Percentiles rank a stretch among this genome's conserved stretches.
These are phyloP conservation scores for Parnassius glacialis DNA, from an alignment of 2,888 invertebrate genomes.

Conservation along the genomic window DNA sequence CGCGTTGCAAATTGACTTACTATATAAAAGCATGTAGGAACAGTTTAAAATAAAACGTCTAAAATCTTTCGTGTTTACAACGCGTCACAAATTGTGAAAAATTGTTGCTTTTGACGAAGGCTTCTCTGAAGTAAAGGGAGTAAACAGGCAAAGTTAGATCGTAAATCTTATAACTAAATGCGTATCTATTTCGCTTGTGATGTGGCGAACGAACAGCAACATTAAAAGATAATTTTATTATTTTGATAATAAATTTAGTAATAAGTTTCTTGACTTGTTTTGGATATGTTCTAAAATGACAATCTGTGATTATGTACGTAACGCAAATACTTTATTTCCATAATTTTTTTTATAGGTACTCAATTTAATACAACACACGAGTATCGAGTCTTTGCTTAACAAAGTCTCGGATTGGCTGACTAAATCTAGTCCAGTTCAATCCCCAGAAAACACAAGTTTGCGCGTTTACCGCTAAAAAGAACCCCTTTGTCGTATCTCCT, in stretches of 20 bases:
- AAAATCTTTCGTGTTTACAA: slow-evolving; percentile 39
- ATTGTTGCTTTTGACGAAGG: slow-evolving; percentile 39
- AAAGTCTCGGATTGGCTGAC: too few relatives aligned
- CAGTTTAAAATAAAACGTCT: background rate
- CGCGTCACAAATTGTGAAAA: slow-evolving; percentile 50
- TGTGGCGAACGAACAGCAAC: slow-evolving; percentile 38
- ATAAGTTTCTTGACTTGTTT: slow-evolving; percentile 1
- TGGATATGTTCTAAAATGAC: background rate
- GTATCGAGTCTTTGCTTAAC: too few relatives aligned
- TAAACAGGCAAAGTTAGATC: slow-evolving; percentile 41
- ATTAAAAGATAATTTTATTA: slow-evolving; percentile 39
- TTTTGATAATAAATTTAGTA: slow-evolving; percentile 8
- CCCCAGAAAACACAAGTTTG: too few relatives aligned
- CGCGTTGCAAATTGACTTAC: too few relatives aligned
- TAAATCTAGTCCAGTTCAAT: too few relatives aligned
- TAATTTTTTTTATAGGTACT: too few relatives aligned
- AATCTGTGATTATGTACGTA: background rate
- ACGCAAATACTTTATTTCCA: background rate
- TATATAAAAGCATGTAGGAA: too few relatives aligned
- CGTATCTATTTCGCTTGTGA: slow-evolving; percentile 16
- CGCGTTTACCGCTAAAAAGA: too few relatives aligned
- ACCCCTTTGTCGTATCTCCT: too few relatives aligned
- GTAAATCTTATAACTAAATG: slow-evolving; percentile 48
- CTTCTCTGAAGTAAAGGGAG: slow-evolving; percentile 26
- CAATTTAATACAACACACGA: too few relatives aligned